Conservation (phyloP, 1,140 invertebrate genomes). For the Trichomalopsis sarcophagae region DNA sequence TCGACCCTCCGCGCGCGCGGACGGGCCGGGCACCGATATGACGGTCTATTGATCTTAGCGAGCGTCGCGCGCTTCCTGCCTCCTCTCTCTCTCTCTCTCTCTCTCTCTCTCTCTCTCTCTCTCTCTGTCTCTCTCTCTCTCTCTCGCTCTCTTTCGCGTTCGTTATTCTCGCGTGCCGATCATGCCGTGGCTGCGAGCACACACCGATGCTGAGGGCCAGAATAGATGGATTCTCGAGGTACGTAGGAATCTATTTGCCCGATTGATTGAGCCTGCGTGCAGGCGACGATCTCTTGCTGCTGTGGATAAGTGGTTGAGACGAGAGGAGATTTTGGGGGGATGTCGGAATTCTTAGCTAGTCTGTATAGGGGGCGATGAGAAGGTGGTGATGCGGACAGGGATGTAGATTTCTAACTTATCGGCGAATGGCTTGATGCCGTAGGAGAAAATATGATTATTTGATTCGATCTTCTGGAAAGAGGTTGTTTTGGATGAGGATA, state of each 20-base stretch:
- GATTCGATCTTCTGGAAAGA: too few relatives aligned
- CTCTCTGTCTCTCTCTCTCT: conserved; percentile 42
- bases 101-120: conserved; percentile 42
- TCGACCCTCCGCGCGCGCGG: conserved; percentile 21
- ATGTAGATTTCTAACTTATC: too few relatives aligned
- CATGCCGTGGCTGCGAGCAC: not conserved
- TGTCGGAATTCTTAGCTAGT: too few relatives aligned
- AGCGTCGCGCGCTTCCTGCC: conserved; percentile 58
- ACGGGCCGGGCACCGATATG: conserved; percentile 59
- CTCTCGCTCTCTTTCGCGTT: conserved; percentile 48
- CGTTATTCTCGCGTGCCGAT: conserved; percentile 32
- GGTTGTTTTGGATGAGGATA: too few relatives aligned
- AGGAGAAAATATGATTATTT: too few relatives aligned
- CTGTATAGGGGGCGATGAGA: too few relatives aligned
- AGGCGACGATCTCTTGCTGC: not conserved
- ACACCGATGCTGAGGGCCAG: not conserved
- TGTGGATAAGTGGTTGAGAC: not conserved
- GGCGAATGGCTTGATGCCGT: too few relatives aligned
- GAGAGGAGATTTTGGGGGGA: too few relatives aligned
- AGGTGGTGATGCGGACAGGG: too few relatives aligned
- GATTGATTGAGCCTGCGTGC: not conserved
- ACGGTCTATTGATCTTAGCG: conserved; percentile 69
- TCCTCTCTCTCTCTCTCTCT: not conserved
- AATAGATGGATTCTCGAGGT: not conserved
- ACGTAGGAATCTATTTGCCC: conserved; percentile 4